These are phyloP conservation scores for Cassiopea xamachana DNA, from an alignment of 30 jellyfish, hydroid and myxozoan species.

Conservation along the genomic window DNA sequence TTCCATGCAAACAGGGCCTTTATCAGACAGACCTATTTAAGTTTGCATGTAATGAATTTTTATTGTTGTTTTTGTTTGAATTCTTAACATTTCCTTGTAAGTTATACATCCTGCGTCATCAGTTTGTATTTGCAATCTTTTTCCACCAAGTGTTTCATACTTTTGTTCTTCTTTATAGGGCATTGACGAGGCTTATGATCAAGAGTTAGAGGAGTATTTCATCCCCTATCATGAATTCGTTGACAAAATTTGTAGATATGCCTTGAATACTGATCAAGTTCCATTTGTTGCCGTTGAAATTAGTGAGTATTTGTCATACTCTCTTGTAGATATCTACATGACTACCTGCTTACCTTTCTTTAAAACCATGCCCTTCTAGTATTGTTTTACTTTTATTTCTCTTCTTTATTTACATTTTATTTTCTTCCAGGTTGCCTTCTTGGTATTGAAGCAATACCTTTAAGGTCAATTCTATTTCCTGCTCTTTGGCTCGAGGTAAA, in stretches of 20 bases:
- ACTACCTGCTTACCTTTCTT: not conserved
- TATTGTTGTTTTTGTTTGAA: no score
- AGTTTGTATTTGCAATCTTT: no score
- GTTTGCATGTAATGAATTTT: no score
- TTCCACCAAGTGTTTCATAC: no score
- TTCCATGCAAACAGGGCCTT: no score
- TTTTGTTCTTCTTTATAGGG: conserved; percentile 46
- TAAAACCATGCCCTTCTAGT: not conserved
- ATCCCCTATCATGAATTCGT: conserved; percentile 84
- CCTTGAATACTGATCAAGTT: conserved; percentile 85
- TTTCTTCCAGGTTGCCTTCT: conserved; percentile 70
- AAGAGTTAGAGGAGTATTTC: conserved; percentile 76
- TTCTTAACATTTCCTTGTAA: no score
- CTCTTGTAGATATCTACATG: not conserved
- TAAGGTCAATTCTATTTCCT: conserved; percentile 79
- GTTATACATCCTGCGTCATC: no score
- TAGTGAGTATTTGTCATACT: conserved; percentile 62
- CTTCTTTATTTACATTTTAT: not conserved
- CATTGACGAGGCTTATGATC: conserved; percentile 77
- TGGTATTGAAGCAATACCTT: conserved; percentile 95
- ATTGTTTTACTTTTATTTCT: not conserved
- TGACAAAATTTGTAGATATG: conserved; percentile 96
- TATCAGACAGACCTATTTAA: no score
- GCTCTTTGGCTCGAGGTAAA: conserved; percentile 94
- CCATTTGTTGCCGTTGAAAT: conserved; percentile 86